Evolutionary conservation across 64 coral and sea anemone genomes (phyloP), one percentile per base, ranked within the genome.

Genomic region (Cladopsammia gracilis): DNA sequence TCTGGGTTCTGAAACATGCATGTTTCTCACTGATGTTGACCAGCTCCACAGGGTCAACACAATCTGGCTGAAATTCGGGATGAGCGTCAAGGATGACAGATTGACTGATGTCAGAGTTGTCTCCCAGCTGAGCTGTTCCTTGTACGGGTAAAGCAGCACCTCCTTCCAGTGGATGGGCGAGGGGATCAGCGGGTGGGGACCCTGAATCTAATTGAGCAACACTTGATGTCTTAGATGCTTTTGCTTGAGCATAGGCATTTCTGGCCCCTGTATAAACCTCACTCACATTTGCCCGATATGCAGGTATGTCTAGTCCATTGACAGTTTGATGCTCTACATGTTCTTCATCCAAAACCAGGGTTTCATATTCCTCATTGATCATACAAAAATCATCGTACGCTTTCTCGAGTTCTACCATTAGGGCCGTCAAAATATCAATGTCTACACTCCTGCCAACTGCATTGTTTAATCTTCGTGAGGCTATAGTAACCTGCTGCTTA

Each of bases 331-430:
- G 86, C 54, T 94, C 78, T 1, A 58, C 64, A 81, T 85, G 46
- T 7, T 53, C 58, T 89, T 94, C 87, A 62, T 82, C 26, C 9
- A 62, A 71, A 43, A 83, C 86, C 60, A 75, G 15, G 18, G 25
- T 20, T 81, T 94, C 93, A 84, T 64, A 94, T 26, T 89, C 93
- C 59, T 89, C 93, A 76, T 94, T 83, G 7, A 76, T 50, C 1
- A 66, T 25, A 60, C 86, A 94, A 82, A 94, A 94, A 52, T 94
- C 87, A 73, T 94, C 87, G 57, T 77, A 89, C 52, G 70, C 77
- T 15, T 89, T 89, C 74, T 94, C 92, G 0, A 89, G 59, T 65
- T 94, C 92, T 62, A 94, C 20, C 67, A 94, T 89, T 8, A 94
- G 89, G 5, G n/a, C n/a, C 75, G 88, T 94, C 25, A 94, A 72